Evolutionary conservation across 2,113 vertebrate genomes (phyloP).

Genomic region (Oncorhynchus masou): DNA sequence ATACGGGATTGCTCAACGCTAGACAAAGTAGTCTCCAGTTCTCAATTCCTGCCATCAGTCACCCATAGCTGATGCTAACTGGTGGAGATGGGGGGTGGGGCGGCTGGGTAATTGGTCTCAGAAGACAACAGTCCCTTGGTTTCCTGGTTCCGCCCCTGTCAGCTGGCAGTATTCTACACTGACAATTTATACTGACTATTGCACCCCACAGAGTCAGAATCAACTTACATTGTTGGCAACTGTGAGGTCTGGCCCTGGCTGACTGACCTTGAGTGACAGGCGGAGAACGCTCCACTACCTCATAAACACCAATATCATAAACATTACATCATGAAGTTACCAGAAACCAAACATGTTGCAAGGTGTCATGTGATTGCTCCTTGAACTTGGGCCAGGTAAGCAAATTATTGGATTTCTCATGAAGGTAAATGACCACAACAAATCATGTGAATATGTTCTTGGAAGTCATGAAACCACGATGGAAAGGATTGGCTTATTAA

Average conservation of each 20-base stretch:
- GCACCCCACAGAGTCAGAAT: conserved; percentile 48
- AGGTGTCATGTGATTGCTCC: not conserved
- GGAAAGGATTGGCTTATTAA: conserved; percentile 27
- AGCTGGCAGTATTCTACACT: conserved; percentile 55
- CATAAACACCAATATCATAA: not conserved
- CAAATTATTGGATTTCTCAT: not conserved
- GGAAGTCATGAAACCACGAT: conserved; percentile 25
- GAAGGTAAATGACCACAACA: not conserved
- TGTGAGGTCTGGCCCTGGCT: conserved; percentile 38
- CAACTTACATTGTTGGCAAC: conserved; percentile 55
- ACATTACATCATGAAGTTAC: not conserved
- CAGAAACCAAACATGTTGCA: not conserved
- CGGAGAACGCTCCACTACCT: conserved; percentile 23
- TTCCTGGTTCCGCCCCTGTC: conserved; percentile 48
- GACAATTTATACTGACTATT: conserved; percentile 58
- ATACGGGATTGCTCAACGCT: too few species aligned
- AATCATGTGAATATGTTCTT: not conserved
- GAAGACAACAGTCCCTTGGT: conserved; percentile 23
- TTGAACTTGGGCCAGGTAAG: not conserved
- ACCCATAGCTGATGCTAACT: conserved; percentile 46
- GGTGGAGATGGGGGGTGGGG: conserved; percentile 34
- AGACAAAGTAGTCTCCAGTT: conserved; percentile 11
- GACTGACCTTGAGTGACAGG: conserved; percentile 43
- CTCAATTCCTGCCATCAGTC: conserved; percentile 48
- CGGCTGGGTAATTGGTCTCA: conserved; percentile 41